These are phyloP conservation scores for Dermatemys mawii DNA, from an alignment of 2,113 vertebrate species.

Conservation along the genomic window DNA sequence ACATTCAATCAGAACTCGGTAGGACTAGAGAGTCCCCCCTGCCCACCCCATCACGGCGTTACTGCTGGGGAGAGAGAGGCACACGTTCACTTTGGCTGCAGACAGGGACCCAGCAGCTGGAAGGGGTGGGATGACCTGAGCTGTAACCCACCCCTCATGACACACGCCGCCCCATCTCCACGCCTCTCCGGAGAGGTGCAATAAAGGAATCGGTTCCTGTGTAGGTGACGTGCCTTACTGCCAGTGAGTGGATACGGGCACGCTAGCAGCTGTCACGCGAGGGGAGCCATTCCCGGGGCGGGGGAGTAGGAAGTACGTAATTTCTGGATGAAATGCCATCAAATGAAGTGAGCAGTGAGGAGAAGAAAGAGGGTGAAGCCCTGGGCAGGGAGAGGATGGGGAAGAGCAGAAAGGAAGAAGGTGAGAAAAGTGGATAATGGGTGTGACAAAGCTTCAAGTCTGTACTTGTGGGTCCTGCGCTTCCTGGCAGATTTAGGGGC, in stretches of 20 bases:
- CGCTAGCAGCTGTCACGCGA: background rate
- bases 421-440: background rate
- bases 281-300: background rate
- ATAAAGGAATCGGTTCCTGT: background rate
- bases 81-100: background rate
- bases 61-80: background rate
- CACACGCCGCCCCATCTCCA: background rate
- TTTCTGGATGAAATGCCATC: background rate
- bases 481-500: no score
- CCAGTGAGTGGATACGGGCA: background rate
- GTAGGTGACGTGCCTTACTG: no score
- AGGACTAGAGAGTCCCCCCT: background rate
- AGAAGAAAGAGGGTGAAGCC: fast-evolving
- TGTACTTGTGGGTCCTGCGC: no score
- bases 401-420: background rate
- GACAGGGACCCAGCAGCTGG: background rate
- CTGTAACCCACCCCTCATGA: background rate
- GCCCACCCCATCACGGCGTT: background rate
- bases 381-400: background rate
- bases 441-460: no score
- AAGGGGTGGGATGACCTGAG: background rate
- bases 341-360: fast-evolving
- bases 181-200: background rate
- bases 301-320: background rate
- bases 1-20: background rate